Percentiles rank a stretch among this genome's conserved stretches.
These are phyloP conservation scores for Capricornis sumatraensis DNA, from an alignment of 2,113 vertebrate species.

Conservation along the genomic window DNA sequence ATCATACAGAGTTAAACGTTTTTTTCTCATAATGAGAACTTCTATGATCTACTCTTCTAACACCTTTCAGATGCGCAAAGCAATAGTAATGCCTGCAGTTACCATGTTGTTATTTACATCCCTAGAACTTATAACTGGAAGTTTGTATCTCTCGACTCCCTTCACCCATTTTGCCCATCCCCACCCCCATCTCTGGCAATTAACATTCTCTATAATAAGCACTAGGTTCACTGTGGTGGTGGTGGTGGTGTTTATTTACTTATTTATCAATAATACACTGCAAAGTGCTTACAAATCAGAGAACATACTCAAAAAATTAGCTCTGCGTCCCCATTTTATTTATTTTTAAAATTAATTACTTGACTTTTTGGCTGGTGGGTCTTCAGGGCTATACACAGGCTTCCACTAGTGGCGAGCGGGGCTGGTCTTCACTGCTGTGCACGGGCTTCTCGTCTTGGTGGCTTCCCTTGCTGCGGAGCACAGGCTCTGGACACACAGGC, in stretches of 20 bases:
- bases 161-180: too few relatives aligned
- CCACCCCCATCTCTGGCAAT: background rate
- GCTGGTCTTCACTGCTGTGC: rapidly evolving
- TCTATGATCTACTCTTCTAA: background rate
- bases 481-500: background rate
- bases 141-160: background rate
- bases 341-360: background rate
- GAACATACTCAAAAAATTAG: background rate
- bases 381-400: background rate
- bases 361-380: background rate
- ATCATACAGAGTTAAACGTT: background rate
- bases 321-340: background rate
- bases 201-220: background rate
- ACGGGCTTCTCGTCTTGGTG: rapidly evolving
- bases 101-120: background rate
- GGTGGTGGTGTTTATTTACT: background rate
- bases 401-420: background rate
- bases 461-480: background rate
- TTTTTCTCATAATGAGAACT: background rate
- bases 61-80: background rate
- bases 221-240: background rate
- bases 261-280: background rate
- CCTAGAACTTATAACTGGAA: background rate
- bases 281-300: slow-evolving; percentile 31
- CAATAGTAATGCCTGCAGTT: background rate